A percentile compares a stretch with the other conserved stretches of the same genome.
phyloP scores from a whole-genome alignment of 37 sponge, comb jelly and placozoan genomes.

The Haliclona indistincta region DNA sequence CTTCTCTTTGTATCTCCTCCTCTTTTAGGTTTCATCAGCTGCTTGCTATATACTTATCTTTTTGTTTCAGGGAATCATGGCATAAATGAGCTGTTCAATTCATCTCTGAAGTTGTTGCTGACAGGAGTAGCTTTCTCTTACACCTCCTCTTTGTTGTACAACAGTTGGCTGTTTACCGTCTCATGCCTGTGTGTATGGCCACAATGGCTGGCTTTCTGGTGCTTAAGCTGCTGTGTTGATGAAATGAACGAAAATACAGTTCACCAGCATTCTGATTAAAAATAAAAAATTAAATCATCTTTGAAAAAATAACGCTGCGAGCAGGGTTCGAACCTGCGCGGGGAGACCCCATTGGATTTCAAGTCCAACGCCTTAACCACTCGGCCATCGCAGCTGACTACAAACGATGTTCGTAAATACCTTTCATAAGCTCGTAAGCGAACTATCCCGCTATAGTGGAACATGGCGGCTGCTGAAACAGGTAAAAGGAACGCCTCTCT shows the following conservation, averaged over 20 bases:
- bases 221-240: conserved; percentile 28
- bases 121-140: conserved; percentile 18
- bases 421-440: neutral
- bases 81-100: no score
- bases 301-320: conserved; percentile 97
- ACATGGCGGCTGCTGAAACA: neutral
- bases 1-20: no score
- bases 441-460: neutral
- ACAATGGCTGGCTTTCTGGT: conserved; percentile 54
- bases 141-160: conserved; percentile 30
- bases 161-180: conserved; percentile 34
- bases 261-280: no score
- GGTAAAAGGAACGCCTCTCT: neutral
- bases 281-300: conserved; percentile 27
- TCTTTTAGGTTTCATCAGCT: no score
- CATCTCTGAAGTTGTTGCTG: no score
- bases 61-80: no score
- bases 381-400: conserved; percentile 99
- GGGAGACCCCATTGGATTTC: conserved; percentile 99
- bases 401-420: no score
- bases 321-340: conserved; percentile 99
- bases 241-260: no score
- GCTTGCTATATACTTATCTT: no score
- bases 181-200: conserved; percentile 66
- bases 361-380: conserved; percentile 99